A percentile compares a stretch with the other conserved stretches of the same genome.
These are phyloP conservation scores for Bombus impatiens DNA, from an alignment of 1,140 invertebrate genomes.

Conservation along the genomic window DNA sequence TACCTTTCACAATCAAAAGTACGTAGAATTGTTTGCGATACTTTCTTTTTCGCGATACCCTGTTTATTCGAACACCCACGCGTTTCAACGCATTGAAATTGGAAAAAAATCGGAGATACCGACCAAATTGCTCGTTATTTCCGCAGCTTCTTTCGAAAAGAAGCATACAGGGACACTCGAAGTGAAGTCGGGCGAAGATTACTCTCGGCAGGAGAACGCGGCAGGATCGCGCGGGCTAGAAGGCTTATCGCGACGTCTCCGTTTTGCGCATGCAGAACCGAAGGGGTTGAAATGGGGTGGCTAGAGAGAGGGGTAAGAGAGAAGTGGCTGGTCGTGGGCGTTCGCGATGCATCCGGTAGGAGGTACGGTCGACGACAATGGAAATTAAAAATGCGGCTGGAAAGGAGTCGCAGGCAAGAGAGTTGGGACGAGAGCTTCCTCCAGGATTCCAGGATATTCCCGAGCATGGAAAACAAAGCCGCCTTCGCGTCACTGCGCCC, in stretches of 20 bases:
- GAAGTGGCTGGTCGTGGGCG: conserved; percentile 50
- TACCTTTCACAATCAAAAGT: too few species aligned
- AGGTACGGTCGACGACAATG: conserved; percentile 54
- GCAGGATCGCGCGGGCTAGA: background rate
- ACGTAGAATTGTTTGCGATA: too few species aligned
- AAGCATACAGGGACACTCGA: too few species aligned
- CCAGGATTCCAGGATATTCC: conserved; percentile 54
- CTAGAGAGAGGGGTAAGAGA: background rate
- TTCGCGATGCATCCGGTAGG: conserved; percentile 39
- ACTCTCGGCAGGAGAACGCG: background rate
- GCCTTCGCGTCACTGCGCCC: conserved; percentile 69
- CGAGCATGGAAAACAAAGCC: conserved; percentile 66
- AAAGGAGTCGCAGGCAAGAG: conserved; percentile 64
- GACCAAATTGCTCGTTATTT: too few species aligned
- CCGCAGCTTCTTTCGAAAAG: too few species aligned
- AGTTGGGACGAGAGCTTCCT: conserved; percentile 45
- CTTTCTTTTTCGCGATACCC: too few species aligned
- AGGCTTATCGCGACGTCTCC: conserved; percentile 28
- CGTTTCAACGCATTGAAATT: too few species aligned
- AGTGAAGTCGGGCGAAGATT: conserved; percentile 2
- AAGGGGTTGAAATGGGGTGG: conserved; percentile 27
- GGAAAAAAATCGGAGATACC: too few species aligned
- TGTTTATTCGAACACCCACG: too few species aligned
- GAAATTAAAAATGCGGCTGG: conserved; percentile 64
- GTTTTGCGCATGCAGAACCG: conserved; percentile 21